Evolutionary conservation across 2,888 invertebrate genomes (phyloP), one percentile per base, ranked within the genome.

Genomic region (Synergus umbraculus): DNA sequence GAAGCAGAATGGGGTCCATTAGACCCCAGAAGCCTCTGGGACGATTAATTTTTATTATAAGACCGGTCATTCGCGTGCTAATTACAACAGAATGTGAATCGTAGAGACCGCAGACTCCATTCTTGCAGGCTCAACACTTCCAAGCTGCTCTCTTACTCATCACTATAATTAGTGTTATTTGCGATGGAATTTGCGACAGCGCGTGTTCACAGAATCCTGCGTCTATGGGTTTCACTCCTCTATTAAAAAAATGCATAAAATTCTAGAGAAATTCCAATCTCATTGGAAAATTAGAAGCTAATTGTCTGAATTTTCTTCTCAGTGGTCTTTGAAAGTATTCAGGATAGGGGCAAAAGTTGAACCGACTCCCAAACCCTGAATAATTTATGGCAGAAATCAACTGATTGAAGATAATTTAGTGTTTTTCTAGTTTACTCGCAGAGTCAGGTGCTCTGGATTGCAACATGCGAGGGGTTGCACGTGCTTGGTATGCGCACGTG

Each of bases 21-120:
- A 58, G 76, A 44, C 43, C 58, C 63, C 58, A 63, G 15, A 41
- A 76, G 60, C 78, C 58, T 63, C 79, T 78, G 73, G 79, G 82
- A 83, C 87, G 83, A 87, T 87, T 86, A 87, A 86, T 87, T 88
- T 88, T 87, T 87, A 87, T 88, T 84, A 86, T 87, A 84, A 82
- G 77, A 81, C 79, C 83, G 80, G 83, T 86, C 87, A 87, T 83
- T 86, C 83, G 77, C 84, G 84, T 85, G 83, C 83, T 87, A 88
- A 87, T 88, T 87, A 85, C 85, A 79, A 85, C 83, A 86, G 86
- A 87, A 87, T 87, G 85, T 82, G 82, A 83, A 82, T 83, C 43
- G 66, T 43, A 41, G 41, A 44, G 66, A 66, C 63, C 22, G 63
- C 63, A 58, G 18, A 58, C 58, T 58, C 63, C 29, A 63, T 63